These are phyloP conservation scores for Macrobrachium nipponense DNA, from an alignment of 1,140 invertebrate species.

Conservation along the genomic window DNA sequence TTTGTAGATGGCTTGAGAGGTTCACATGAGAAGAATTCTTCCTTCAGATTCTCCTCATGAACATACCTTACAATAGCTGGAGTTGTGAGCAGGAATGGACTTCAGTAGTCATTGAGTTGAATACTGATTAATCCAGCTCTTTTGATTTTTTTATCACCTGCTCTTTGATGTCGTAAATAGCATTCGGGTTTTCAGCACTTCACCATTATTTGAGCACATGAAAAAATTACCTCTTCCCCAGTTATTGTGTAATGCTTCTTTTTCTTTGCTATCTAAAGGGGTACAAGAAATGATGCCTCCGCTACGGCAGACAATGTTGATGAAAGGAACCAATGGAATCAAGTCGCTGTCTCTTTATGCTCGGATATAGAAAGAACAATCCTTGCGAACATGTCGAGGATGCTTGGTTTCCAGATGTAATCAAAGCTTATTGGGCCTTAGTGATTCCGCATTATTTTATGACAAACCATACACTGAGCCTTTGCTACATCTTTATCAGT, in stretches of 20 bases:
- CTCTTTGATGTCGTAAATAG: constrained; percentile 40
- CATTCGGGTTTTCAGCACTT: constrained; percentile 39
- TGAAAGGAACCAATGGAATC: constrained; percentile 16
- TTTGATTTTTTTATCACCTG: constrained; percentile 47
- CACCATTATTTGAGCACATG: constrained; percentile 49
- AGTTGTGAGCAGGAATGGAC: constrained; percentile 15
- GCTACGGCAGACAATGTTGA: constrained; percentile 37
- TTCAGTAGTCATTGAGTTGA: constrained; percentile 40
- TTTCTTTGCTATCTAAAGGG: constrained; percentile 47
- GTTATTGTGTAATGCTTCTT: constrained; percentile 45
- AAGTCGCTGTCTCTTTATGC: neutral
- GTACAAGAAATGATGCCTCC: constrained; percentile 53
- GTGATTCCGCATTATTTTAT: no score
- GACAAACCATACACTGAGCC: no score
- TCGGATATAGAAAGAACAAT: no score
- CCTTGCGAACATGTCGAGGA: no score
- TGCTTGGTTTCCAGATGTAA: no score
- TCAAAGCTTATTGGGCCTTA: no score
- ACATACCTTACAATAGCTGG: neutral
- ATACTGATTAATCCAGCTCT: constrained; percentile 25
- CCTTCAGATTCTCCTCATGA: constrained; percentile 13
- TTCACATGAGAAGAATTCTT: constrained; percentile 8
- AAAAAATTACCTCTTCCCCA: constrained; percentile 37
- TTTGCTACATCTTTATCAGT: no score
- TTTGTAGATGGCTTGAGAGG: constrained; percentile 4